These are phyloP conservation scores for Microchrysa polita DNA, from an alignment of 2,888 invertebrate species.

Conservation along the genomic window DNA sequence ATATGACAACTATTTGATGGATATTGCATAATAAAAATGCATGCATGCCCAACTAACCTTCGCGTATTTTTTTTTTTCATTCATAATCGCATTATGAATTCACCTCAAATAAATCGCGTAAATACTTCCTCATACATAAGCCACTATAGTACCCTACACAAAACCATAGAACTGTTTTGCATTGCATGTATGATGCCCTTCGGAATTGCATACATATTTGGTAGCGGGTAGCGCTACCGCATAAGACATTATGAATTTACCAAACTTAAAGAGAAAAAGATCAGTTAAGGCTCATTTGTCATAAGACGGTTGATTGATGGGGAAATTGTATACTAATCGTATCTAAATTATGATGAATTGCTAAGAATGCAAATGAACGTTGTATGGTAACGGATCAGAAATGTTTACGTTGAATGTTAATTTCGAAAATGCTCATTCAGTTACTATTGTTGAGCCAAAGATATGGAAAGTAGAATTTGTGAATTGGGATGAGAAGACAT, in stretches of 20 bases:
- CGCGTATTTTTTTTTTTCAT: neutral
- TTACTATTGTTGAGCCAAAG: too few species aligned
- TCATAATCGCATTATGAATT: neutral
- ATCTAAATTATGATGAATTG: constrained; percentile 44
- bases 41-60: neutral
- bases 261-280: constrained; percentile 2
- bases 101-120: neutral
- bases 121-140: neutral
- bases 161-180: too few species aligned
- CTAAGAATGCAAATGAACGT: constrained; percentile 39
- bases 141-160: too few species aligned
- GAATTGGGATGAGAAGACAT: too few species aligned
- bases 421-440: neutral
- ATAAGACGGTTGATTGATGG: constrained; percentile 37
- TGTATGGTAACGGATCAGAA: constrained; percentile 20
- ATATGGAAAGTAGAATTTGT: too few species aligned
- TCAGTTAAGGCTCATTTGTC: constrained; percentile 35
- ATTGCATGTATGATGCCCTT: too few species aligned
- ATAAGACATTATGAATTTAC: too few species aligned
- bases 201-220: too few species aligned
- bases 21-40: too few species aligned
- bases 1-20: too few species aligned
- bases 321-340: constrained; percentile 37
- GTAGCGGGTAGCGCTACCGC: too few species aligned
- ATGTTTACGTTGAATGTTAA: constrained; percentile 49